A percentile compares a stretch with the other conserved stretches of the same genome.
These are phyloP conservation scores for Dendrocincla tyrannina DNA, from an alignment of 2,797 vertebrate species.

Conservation along the genomic window DNA sequence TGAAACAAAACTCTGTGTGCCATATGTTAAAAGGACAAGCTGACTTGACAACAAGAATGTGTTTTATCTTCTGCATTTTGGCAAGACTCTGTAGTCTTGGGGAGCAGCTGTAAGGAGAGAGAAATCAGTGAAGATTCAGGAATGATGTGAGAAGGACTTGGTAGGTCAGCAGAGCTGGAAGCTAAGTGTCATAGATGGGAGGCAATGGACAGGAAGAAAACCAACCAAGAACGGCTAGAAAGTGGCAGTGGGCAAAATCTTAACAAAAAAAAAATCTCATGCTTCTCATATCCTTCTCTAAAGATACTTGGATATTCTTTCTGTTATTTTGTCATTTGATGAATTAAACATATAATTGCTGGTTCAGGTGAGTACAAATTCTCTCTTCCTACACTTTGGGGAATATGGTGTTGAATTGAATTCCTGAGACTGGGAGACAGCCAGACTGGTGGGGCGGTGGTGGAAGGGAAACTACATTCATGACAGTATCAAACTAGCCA, in stretches of 20 bases:
- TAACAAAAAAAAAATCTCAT: not conserved
- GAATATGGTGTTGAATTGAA: not conserved
- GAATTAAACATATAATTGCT: not conserved
- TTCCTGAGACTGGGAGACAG: not conserved
- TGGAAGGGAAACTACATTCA: not conserved
- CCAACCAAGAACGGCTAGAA: not conserved
- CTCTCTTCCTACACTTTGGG: not conserved
- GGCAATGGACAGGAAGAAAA: not conserved
- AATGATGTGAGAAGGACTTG: not conserved
- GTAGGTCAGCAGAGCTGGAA: not conserved
- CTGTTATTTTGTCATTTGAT: not conserved
- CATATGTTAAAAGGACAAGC: constrained; percentile 39
- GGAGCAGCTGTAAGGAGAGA: not conserved
- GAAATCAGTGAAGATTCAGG: not conserved
- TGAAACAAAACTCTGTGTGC: constrained; percentile 33
- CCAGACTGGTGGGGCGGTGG: not conserved
- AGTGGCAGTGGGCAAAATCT: not conserved
- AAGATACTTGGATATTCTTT: not conserved
- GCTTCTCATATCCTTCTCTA: not conserved
- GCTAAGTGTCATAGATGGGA: not conserved
- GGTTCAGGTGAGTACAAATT: not conserved
- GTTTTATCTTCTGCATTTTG: constrained; percentile 42
- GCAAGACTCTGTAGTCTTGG: not conserved
- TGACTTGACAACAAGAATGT: not conserved
- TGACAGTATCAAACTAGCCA: not conserved